Evolutionary conservation across 2,113 vertebrate genomes (phyloP).

Genomic region (Bolborhynchus lineola): DNA sequence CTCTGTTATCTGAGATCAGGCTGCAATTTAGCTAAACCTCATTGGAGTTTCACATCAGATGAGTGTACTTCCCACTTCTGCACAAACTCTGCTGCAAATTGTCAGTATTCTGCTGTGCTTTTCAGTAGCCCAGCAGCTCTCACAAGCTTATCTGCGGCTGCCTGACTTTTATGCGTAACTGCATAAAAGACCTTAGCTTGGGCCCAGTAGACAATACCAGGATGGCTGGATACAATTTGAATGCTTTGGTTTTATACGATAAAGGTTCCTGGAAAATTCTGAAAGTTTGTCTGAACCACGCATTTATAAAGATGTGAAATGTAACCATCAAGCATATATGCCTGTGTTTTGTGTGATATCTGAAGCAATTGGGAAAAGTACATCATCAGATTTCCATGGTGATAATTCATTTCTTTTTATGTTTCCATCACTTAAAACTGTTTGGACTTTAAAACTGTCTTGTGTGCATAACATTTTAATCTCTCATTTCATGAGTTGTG

Average conservation of each 20-base stretch:
- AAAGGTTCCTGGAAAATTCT: neutral
- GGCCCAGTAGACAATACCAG: neutral
- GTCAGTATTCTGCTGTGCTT: neutral
- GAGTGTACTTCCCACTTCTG: neutral
- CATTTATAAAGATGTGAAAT: neutral
- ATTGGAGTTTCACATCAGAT: neutral
- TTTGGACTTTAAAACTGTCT: neutral
- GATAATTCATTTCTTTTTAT: neutral
- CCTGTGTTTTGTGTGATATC: conserved; percentile 16
- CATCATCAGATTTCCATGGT: conserved; percentile 4
- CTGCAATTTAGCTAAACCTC: neutral
- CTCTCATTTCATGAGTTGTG: conserved; percentile 2
- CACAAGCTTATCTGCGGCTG: neutral
- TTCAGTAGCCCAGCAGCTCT: neutral
- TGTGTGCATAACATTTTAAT: neutral
- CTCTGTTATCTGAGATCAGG: neutral
- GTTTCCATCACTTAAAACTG: neutral
- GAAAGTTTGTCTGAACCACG: neutral
- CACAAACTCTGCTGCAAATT: neutral
- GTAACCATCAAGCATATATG: neutral
- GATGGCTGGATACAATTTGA: neutral
- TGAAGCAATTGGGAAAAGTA: neutral
- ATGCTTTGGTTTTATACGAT: neutral
- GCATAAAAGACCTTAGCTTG: neutral
- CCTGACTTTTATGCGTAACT: neutral